Percentiles rank a stretch among this genome's conserved stretches.
Evolutionary conservation across 2,113 vertebrate genomes (phyloP).

Genomic region (Procavia capensis): DNA sequence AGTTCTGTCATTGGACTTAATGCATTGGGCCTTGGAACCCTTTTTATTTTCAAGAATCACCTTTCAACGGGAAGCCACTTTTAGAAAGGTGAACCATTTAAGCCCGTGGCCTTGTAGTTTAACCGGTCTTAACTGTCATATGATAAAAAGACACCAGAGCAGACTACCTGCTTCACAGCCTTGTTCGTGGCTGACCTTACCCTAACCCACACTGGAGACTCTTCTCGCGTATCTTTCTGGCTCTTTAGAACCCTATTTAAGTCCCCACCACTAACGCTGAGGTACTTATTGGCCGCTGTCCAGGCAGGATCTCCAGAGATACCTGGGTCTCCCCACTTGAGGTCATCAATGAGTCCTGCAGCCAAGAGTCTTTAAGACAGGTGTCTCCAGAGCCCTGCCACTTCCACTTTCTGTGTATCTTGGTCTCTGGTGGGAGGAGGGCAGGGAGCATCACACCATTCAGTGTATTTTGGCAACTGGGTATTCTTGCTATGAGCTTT

Average conservation of each 20-base stretch:
- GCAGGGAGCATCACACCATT: neutral
- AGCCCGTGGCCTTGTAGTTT: neutral
- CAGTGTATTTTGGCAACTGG: neutral
- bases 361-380: neutral
- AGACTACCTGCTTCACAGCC: neutral
- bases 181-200: neutral
- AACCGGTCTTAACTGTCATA: neutral
- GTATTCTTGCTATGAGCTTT: conserved; percentile 2
- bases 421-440: neutral
- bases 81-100: conserved; percentile 19
- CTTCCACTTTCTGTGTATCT: neutral
- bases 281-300: neutral
- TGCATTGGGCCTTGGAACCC: neutral
- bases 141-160: neutral
- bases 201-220: neutral
- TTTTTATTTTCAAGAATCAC: neutral
- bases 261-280: neutral
- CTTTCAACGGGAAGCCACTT: conserved; percentile 44
- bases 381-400: neutral
- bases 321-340: neutral
- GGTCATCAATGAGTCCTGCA: neutral
- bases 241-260: conserved; percentile 9
- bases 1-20: neutral
- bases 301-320: conserved; percentile 9
- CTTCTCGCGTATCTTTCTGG: neutral